Base-by-base conservation (phyloP, 2,888 invertebrate species). In the Carterocephalus palaemon region DNA sequence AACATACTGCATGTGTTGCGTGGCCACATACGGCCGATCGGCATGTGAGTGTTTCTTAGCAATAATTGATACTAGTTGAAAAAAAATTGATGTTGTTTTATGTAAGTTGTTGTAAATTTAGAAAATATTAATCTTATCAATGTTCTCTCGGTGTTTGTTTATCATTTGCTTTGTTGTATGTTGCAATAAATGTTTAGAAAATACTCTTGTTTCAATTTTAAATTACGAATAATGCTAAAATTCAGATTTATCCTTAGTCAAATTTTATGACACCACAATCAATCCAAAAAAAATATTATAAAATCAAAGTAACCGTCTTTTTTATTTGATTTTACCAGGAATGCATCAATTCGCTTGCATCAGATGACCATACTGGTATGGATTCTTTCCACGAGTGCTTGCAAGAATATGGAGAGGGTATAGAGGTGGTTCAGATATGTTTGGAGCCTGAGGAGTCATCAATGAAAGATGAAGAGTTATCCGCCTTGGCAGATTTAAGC, bases 301-400 rank as follows among this genome's bases (percentile, higher is more conserved):
- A n/a, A n/a, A n/a, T n/a, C n/a, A n/a, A n/a, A n/a, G n/a, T n/a
- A n/a, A n/a, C 50, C 40, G 41, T 52, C 49, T 39, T 19, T 15
- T 32, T 38, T 17, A 15, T 15, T 13, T 12, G n/a, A 24, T n/a
- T 5, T 24, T 24, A n/a, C 3, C 78, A 88, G 88, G 88, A 88
- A 73, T 87, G 78, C 56, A 66, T 87, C 46, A 87, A 88, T 60
- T 90, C 90, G 1, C 68, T 89, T 41, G 88, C 88, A 3, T 89
- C 89, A 20, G 90, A 90, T 45, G 90, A 90, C 55, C 89, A 90
- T 59, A 90, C 90, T 0, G 90, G 90, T 26, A 83, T 90, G 72
- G 90, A 90, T 46, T 90, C 90, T 29, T 90, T 89, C 58, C 90
- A 90, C 64, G 90, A 90, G 68, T 90, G 90, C 56, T 84, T 90